Conservation (phyloP, 2,113 vertebrate genomes). For the Carassius carassius region DNA sequence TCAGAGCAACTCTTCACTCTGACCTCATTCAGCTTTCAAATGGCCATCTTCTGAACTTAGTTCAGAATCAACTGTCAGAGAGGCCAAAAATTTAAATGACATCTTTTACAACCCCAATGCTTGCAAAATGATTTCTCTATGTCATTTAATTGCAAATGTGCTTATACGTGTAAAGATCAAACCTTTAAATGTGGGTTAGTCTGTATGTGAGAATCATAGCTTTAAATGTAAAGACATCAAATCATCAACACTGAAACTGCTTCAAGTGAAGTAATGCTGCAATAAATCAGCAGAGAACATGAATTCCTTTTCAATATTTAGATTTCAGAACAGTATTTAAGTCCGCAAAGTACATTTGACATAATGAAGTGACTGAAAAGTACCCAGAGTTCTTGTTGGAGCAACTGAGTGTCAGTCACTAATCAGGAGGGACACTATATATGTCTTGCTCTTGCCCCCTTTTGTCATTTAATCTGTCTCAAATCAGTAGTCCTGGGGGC, state of each 20-base stretch:
- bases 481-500: constrained; percentile 77
- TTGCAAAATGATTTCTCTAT: not conserved
- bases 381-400: constrained; percentile 86
- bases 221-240: not conserved
- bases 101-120: not conserved
- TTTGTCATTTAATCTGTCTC: constrained; percentile 94
- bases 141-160: not conserved
- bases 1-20: constrained; percentile 57
- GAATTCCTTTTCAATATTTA: not conserved
- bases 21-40: constrained; percentile 71
- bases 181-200: constrained; percentile 8
- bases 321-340: constrained; percentile 43
- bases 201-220: not conserved
- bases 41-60: constrained; percentile 58
- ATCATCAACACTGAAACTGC: not conserved
- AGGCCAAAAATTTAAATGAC: not conserved
- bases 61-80: no score
- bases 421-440: constrained; percentile 85
- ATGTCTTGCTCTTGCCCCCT: constrained; percentile 58
- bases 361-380: constrained; percentile 78
- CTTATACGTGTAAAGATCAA: not conserved
- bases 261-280: not conserved
- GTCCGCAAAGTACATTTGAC: constrained; percentile 25
- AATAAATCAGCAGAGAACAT: not conserved
- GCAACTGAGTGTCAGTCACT: constrained; percentile 95